Base-by-base conservation (phyloP, 1,140 invertebrate genomes). In the Magallana gigas region DNA sequence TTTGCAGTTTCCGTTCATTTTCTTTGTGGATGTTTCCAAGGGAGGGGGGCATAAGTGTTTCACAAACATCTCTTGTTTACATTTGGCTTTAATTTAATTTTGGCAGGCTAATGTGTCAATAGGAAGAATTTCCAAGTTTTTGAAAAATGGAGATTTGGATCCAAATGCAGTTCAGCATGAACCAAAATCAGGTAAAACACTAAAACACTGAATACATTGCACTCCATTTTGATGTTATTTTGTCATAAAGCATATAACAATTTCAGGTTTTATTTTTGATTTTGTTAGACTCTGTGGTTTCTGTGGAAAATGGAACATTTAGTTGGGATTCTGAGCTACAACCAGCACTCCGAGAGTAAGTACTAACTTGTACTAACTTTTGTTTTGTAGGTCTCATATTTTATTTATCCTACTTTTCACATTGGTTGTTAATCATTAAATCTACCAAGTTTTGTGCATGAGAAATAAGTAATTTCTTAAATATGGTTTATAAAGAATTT, bases 251-350 rank as follows among this genome's bases (percentile, higher is more conserved):
- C 36, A 48, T 48, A 48, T 48, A 48, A 48, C 36, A 48, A 48
- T 48, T 48, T 48, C 36, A 48, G 36, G 36, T 8, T 29, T 11
- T 14, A 36, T 76, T 57, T 14, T 60, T 8, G 7, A 48, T 7
- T 80, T 60, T 91, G 91, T 11, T 89, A 93, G 93, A 89, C 81
- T 85, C 92, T 86, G 90, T 94, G 8, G 90, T 96, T 16, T 84
- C 90, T 11, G 91, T 96, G 16, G 87, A 95, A 57, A 92, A 95
- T 86, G 96, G 94, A 36, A 94, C 93, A 8, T 96, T 96, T 90
- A 92, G 94, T 5, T 96, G 96, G 96, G 94, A 93, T 68, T 92
- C 93, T 56, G 84, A 90, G 1, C 85, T 91, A 29, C 64, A 85
- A 81, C 91, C 94, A n/a, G 93, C 94, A 6, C 91, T 96, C n/a